These are phyloP conservation scores for Melipona beecheii DNA, from an alignment of 2,888 invertebrate genomes.

Conservation along the genomic window DNA sequence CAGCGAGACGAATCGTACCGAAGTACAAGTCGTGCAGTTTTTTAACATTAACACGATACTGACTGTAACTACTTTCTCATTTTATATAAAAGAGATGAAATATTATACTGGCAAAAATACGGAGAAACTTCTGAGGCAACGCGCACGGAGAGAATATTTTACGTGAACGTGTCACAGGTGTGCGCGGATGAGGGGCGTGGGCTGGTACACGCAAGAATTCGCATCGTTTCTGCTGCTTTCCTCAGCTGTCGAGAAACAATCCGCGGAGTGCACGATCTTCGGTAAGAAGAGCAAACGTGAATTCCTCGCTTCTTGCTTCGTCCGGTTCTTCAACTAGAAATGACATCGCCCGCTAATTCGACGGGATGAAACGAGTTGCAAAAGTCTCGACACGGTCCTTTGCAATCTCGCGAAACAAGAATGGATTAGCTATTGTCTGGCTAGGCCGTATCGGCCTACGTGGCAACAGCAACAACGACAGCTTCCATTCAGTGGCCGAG, in stretches of 20 bases:
- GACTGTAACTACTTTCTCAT: no score
- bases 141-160: constrained; percentile 6
- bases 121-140: constrained; percentile 23
- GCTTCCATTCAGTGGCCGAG: constrained; percentile 60
- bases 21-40: no score
- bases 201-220: constrained; percentile 42
- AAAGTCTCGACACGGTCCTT: constrained; percentile 30
- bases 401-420: constrained; percentile 53
- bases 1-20: no score
- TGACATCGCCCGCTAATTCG: constrained; percentile 45
- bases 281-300: no score
- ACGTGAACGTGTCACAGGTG: constrained; percentile 44
- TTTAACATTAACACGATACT: no score
- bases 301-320: no score
- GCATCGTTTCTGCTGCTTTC: constrained; percentile 14
- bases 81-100: no score
- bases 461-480: constrained; percentile 47
- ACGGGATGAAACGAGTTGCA: constrained; percentile 42
- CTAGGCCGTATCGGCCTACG: constrained; percentile 61
- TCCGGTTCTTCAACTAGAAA: constrained; percentile 24
- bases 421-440: constrained; percentile 72
- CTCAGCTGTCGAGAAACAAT: not conserved
- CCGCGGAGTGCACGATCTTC: no score
- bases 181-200: constrained; percentile 49
- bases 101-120: not conserved